Base-by-base conservation (phyloP, 2,888 invertebrate species). In the Dendrolimus houi region DNA sequence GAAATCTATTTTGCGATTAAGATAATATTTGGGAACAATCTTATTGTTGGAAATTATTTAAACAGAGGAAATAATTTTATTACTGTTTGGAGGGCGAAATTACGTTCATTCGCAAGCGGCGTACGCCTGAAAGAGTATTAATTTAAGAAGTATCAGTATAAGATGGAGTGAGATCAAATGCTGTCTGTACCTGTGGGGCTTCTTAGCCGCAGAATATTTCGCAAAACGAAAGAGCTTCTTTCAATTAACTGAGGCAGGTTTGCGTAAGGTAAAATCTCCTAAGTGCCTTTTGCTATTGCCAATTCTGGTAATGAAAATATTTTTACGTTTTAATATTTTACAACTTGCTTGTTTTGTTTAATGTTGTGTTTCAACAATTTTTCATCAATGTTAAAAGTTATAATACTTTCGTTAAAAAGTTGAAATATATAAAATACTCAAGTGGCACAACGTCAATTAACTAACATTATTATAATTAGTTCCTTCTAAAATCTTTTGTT, bases 201-300 rank as follows among this genome's bases (percentile, higher is more conserved):
- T 75, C 75, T 75, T 74, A 70, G 76, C 81, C 76, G 77, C 85
- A 85, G 87, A 88, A 86, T 87, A 88, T 85, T 84, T 84, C 81
- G 76, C 79, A 78, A 77, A 85, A 86, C 78, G 85, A 86, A 86
- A 87, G 83, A 84, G 85, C 85, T 83, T 83, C 83, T 87, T 87
- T 87, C 83, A 87, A 87, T 89, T 88, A 89, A 86, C 80, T 70
- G 77, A 83, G 81, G 77, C 81, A 84, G 83, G 82, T 85, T 86
- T 82, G 81, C 81, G 81, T 83, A 83, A 84, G 79, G 81, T 79
- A 83, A 82, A 83, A 78, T 68, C 60, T 73, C 75, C 80, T 77
- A 80, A 81, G 81, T 79, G 80, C 75, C 79, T 74, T 72, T 72
- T 75, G 71, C 69, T 69, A 67, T 70, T 72, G 75, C 77, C 70